Base-by-base conservation (phyloP, 2,797 vertebrate genomes). In the Sciurus carolinensis region DNA sequence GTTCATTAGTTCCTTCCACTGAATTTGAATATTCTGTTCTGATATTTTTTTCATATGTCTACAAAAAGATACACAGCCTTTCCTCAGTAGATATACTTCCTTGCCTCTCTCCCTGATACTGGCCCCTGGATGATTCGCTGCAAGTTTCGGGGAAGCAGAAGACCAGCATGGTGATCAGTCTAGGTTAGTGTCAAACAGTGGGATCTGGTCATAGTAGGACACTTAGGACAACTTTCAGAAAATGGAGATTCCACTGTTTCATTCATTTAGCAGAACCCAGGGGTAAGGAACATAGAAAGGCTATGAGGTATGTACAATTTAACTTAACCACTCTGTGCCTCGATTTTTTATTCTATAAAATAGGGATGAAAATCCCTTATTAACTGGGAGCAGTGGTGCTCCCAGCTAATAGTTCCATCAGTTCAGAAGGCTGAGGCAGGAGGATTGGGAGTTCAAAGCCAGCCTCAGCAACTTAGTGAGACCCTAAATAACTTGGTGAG, bases 341-440 rank as follows among this genome's bases (percentile, higher is more conserved):
- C 59, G n/a, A 17, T 75, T 94, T 95, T 73, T 2, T 72, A 90
- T 64, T 75, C 18, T 93, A 33, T 66, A 87, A 73, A 87, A 83
- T 39, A 47, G 7, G 42, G n/a, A 69, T 71, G 3, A 79, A 66
- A 87, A 69, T 9, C 39, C 18, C 12, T 91, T 62, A 7, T 90
- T 90, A 69, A 7, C 20, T 57, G 54, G 54, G 20, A 22, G 14
- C 7, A 17, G 20, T 57, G 54, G 20, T 18, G 20, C 20, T 57
- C 54, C 54, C 22, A 39, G 20, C 20, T 39, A 39, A 39, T 39
- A 22, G 20, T 57, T 8, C 54, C 7, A 57, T 20, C 54, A 57
- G 52, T 57, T 54, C 7, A 18, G 18, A 6, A 54, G 54, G 18
- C 54, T 20, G 54, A 54, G 54, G 54, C 54, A 57, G 20, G 20